Percentiles rank a stretch among this genome's conserved stretches.
Evolutionary conservation across 2,113 vertebrate genomes (phyloP).

Genomic region (Myxocyprinus asiaticus): DNA sequence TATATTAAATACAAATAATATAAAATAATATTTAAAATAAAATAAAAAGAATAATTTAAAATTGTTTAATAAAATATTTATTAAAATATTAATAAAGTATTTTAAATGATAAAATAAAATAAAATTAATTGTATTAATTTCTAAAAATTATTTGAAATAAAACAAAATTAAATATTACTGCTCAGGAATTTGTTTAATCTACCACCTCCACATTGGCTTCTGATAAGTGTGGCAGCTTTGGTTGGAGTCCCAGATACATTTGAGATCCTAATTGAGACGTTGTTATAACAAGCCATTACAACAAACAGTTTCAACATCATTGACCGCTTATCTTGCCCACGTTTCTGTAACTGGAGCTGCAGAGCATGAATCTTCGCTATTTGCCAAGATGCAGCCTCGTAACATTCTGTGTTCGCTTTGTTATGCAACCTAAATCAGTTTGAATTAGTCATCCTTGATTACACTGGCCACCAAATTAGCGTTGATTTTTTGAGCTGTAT

Average conservation of each 20-base stretch:
- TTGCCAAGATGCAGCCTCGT: neutral
- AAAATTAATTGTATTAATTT: no score
- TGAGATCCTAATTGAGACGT: slow-evolving; percentile 1
- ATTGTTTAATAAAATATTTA: no score
- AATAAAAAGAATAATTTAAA: no score
- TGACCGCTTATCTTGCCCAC: neutral
- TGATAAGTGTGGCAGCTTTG: neutral
- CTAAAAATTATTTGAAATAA: no score
- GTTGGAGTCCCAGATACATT: neutral
- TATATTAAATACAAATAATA: no score
- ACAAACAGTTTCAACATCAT: neutral
- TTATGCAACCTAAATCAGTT: slow-evolving; percentile 30
- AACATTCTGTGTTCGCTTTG: neutral
- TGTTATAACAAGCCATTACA: slow-evolving; percentile 5
- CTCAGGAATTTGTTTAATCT: no score
- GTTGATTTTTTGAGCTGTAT: neutral
- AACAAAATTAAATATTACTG: no score
- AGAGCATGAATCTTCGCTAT: neutral
- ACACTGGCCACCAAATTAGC: slow-evolving; percentile 16
- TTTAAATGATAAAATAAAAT: no score
- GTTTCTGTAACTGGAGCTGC: neutral
- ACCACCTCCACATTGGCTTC: no score
- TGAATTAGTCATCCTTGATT: slow-evolving; percentile 34
- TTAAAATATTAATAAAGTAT: no score
- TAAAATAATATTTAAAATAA: no score